Base-by-base conservation (phyloP, 2,113 vertebrate species). In the Ciconia maguari region DNA sequence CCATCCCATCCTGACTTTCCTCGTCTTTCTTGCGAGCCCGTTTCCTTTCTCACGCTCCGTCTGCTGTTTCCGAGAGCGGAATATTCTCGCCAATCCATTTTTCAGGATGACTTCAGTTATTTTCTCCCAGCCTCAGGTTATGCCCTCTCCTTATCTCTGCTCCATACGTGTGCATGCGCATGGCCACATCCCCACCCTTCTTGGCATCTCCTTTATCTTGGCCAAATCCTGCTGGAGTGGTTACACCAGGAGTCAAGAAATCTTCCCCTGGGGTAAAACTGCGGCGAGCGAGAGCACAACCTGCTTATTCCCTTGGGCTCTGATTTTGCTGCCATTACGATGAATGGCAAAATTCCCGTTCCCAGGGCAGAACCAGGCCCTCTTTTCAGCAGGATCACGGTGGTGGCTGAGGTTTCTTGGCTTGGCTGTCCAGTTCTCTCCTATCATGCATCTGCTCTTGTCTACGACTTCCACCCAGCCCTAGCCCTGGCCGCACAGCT, bases 121-220 rank as follows among this genome's bases (percentile, higher is more conserved):
- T 17, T 70, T 79, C 14, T 76, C 58, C 24, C 8, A 21, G 10
- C 25, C 48, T 80, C 29, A 27, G 30, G 36, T 1, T 46, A 24
- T 74, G 25, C 29, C 54, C 26, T 72, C 7, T 44, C 70, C 57
- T 88, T 34, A 48, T 19, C 61, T 54, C 32, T 36, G 60, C 75
- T 75, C 10, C 8, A 6, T 25, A 9, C 1, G 0, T 0, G 0
- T 60, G 16, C 24, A 34, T 2, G 1, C 0, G 1, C 0, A 1
- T 58, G 76, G 60, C 44, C 38, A 4, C 61, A 27, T 81, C 77
- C 72, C 62, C 51, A n/a, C 34, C 65, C 36, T 49, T 54, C 14
- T 17, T 62, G 74, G 46, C 64, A 46, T 51, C 48, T 17, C 51
- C 64, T 87, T 84, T 34, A 5, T 22, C 77, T 36, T n/a, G 51